phyloP scores from a whole-genome alignment of 2,888 invertebrate genomes.

The Magallana nippona region DNA sequence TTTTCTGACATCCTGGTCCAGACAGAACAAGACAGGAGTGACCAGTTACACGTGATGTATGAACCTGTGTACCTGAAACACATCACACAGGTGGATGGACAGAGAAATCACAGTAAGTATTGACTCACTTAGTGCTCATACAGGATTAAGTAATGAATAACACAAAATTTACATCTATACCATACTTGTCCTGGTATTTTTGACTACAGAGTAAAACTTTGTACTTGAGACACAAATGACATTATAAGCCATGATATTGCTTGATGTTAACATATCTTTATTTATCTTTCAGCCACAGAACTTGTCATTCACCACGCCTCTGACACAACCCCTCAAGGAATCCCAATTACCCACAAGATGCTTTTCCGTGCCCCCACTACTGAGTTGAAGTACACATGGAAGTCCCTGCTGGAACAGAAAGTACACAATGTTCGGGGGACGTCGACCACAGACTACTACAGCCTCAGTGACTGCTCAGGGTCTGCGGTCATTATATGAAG shows the following conservation, averaged over 20 bases:
- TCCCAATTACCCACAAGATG: slow-evolving; percentile 54
- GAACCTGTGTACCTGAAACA: slow-evolving; percentile 70
- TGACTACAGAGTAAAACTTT: not conserved
- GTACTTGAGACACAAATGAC: not conserved
- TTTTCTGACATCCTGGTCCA: slow-evolving; percentile 74
- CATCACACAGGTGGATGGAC: slow-evolving; percentile 67
- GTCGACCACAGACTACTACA: slow-evolving; percentile 60
- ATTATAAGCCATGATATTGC: not conserved
- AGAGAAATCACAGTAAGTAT: slow-evolving; percentile 68
- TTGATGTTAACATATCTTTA: not conserved
- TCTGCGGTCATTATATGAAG: slow-evolving; percentile 46
- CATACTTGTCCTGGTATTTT: no score
- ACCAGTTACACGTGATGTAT: slow-evolving; percentile 67
- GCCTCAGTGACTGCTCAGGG: slow-evolving; percentile 59
- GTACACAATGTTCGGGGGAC: slow-evolving; percentile 63
- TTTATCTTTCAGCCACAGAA: slow-evolving; percentile 65
- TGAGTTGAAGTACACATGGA: slow-evolving; percentile 77
- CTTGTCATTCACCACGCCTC: slow-evolving; percentile 64
- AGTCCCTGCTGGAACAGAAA: slow-evolving; percentile 74
- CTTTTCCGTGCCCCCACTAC: slow-evolving; percentile 70
- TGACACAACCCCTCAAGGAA: slow-evolving; percentile 46
- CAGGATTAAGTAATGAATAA: no score
- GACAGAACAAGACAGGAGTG: slow-evolving; percentile 66
- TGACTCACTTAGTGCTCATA: not conserved
- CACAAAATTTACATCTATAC: no score